Conservation (phyloP, 2,797 vertebrate species). For the Esox lucius region DNA sequence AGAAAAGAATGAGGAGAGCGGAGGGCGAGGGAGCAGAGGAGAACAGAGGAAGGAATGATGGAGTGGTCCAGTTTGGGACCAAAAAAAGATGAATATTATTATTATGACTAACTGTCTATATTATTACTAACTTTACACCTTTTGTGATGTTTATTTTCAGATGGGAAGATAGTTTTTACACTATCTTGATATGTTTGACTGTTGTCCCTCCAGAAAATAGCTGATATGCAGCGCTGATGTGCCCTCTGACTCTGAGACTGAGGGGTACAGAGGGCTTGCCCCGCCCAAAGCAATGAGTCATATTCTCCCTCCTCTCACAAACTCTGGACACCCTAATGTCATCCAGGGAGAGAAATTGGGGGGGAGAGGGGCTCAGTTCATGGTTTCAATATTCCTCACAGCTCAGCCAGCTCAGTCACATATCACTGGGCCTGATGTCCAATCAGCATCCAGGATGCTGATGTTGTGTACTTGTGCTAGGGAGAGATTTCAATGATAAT, state of each 20-base stretch:
- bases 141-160: no score
- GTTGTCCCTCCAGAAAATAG: background rate
- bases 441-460: constrained; percentile 38
- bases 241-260: constrained; percentile 9
- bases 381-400: constrained; percentile 57
- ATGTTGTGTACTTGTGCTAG: constrained; percentile 17
- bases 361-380: constrained; percentile 36
- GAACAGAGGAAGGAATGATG: constrained; percentile 37
- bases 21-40: background rate
- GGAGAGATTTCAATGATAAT: constrained; percentile 55
- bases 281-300: background rate
- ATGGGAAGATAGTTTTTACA: no score
- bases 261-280: background rate
- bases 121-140: constrained; percentile 23
- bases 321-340: background rate
- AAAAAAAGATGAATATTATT: no score
- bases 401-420: constrained; percentile 50
- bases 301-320: background rate
- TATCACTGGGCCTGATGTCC: constrained; percentile 42
- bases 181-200: no score
- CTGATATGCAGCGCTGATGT: background rate
- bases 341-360: background rate
- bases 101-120: no score
- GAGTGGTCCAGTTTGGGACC: constrained; percentile 33
- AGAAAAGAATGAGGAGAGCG: background rate